Percentiles rank a stretch among this genome's conserved stretches.
phyloP scores from a whole-genome alignment of 2,888 invertebrate species.

The Pristionchus maxplancki region DNA sequence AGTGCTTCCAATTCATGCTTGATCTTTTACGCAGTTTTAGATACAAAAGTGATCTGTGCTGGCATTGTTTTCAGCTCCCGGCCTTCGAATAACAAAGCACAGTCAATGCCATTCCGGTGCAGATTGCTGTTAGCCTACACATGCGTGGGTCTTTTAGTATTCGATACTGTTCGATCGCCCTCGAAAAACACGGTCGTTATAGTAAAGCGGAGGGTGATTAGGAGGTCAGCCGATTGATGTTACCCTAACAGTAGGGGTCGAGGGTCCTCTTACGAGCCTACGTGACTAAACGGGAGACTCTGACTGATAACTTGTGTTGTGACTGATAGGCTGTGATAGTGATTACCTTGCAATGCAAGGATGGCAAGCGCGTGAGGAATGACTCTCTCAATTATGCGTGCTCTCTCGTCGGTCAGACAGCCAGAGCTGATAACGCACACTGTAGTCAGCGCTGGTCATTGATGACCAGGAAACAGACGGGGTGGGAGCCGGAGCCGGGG shows the following conservation, averaged over 20 bases:
- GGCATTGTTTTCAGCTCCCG: not conserved
- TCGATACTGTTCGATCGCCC: not conserved
- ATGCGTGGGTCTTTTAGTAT: not conserved
- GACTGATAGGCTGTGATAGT: not conserved
- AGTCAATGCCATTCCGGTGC: not conserved
- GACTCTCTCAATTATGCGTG: too few relatives aligned
- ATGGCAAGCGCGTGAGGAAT: not conserved
- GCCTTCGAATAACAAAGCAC: not conserved
- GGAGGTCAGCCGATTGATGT: not conserved
- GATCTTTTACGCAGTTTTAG: not conserved
- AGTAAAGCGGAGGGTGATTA: not conserved
- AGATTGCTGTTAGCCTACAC: not conserved
- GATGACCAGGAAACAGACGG: not conserved
- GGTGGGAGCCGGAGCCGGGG: not conserved
- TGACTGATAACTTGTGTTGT: not conserved
- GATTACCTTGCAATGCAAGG: not conserved
- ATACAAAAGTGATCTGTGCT: not conserved
- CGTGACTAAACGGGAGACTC: not conserved
- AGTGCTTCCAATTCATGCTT: not conserved
- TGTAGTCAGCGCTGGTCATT: conserved; percentile 11
- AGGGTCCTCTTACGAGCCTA: not conserved
- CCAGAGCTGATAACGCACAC: not conserved
- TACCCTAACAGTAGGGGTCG: not conserved
- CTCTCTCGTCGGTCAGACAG: too few relatives aligned
- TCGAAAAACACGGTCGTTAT: not conserved